phyloP scores from a whole-genome alignment of 2,888 invertebrate genomes.

The Trichogramma evanescens region DNA sequence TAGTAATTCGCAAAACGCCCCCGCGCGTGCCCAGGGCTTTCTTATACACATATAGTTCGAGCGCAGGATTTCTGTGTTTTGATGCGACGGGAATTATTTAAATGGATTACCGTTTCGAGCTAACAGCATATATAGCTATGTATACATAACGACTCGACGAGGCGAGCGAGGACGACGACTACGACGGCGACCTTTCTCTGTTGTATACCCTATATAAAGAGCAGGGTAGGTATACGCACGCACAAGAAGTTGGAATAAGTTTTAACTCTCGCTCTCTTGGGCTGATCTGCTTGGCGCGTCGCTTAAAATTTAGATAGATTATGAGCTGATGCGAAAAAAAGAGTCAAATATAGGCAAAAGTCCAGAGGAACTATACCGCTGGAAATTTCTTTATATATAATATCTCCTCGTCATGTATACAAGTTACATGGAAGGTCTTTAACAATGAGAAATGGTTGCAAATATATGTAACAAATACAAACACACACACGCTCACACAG shows the following conservation, averaged over 20 bases:
- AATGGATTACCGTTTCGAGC: conserved; percentile 38
- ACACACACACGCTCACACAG: neutral
- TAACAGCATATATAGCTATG: no score
- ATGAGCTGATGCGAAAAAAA: conserved; percentile 33
- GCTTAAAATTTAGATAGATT: conserved; percentile 46
- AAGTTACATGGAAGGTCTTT: neutral
- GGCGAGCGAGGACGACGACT: conserved; percentile 15
- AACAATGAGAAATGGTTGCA: neutral
- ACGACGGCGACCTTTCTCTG: conserved; percentile 3
- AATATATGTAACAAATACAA: conserved; percentile 11
- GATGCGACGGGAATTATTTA: conserved; percentile 42
- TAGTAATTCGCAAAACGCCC: no score
- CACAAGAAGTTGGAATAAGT: no score
- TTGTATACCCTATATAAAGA: neutral
- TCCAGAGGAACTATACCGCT: no score
- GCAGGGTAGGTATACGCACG: neutral
- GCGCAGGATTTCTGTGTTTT: conserved; percentile 27
- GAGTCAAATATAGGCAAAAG: neutral
- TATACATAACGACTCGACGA: neutral
- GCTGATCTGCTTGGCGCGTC: conserved; percentile 37
- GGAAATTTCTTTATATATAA: neutral
- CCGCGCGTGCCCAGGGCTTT: no score
- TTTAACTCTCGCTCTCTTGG: neutral
- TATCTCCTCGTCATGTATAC: neutral
- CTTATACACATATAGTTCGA: no score